Evolutionary conservation across 2,797 vertebrate genomes (phyloP), one percentile per base, ranked within the genome.

Genomic region (Premnoplex brunnescens): DNA sequence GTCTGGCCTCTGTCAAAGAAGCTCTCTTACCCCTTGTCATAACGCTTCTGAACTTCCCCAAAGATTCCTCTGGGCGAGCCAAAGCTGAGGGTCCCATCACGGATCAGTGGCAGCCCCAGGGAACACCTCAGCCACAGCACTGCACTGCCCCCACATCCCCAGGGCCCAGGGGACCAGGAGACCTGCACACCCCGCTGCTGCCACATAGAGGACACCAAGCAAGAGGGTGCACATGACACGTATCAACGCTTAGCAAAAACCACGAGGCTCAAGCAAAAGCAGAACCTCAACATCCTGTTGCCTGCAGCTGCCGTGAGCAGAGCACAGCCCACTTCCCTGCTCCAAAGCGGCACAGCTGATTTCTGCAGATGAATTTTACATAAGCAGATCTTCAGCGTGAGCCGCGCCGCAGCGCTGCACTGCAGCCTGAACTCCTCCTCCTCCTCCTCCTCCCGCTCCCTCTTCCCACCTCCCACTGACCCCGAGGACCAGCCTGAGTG

Each of bases 301-400:
- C 88, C 88, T 11, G 6, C 48, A 2, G 49, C 88, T 85, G 93
- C 94, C 7, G 48, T 3, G 63, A 85, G 81, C 77, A 56, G 86
- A 66, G 84, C 60, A 58, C 73, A 84, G 44, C 88, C 88, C 79
- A 89, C 88, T 52, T 89, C 72, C 79, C 72, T 3, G 28, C 79
- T 83, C 51, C 14, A 3, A 19, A 46, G 85, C 8, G 0, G 39
- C 76, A 41, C 66, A 48, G 84, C 56, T 66, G 84, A 76, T 63
- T 73, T 28, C 87, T 89, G 91, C 87, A 74, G 92, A 82, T 91
- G 94, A 87, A 85, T 94, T 95, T 93, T 92, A 69, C 89, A 79
- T 81, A 56, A 93, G 85, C 71, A 36, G 63, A 43, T 37, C 60
- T 32, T 10, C 67, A 24, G 81, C 4, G 0, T 2, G 91, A 52